Conservation (phyloP, 2,797 vertebrate genomes). For the Pseudochaenichthys georgianus region DNA sequence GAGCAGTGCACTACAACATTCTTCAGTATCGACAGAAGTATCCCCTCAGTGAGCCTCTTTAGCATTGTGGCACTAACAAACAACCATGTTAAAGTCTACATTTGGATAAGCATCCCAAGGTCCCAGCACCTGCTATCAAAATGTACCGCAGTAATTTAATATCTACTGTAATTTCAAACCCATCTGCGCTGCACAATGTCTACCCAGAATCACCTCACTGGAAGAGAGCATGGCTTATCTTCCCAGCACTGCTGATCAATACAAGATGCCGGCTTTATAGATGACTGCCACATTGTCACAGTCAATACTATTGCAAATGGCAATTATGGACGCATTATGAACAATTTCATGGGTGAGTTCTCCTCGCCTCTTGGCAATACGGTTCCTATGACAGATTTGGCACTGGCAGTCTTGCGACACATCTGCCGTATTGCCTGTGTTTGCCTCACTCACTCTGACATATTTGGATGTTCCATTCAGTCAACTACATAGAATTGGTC, state of each 20-base stretch:
- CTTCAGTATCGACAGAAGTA: slow-evolving; percentile 18
- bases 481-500: slow-evolving; percentile 55
- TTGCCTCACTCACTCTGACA: slow-evolving; percentile 63
- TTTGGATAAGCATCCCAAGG: slow-evolving; percentile 16
- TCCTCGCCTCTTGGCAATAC: slow-evolving; percentile 74
- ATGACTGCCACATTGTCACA: slow-evolving; percentile 76
- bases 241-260: slow-evolving; percentile 72
- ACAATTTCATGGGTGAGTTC: slow-evolving; percentile 86
- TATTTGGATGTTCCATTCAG: slow-evolving; percentile 70
- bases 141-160: slow-evolving; percentile 42
- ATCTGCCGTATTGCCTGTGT: slow-evolving; percentile 71
- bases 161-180: slow-evolving; percentile 53
- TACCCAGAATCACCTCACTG: slow-evolving; percentile 55
- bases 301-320: slow-evolving; percentile 83
- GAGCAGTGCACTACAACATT: slow-evolving; percentile 16
- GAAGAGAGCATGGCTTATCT: slow-evolving; percentile 62
- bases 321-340: slow-evolving; percentile 82
- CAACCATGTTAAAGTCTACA: slow-evolving; percentile 26
- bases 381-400: slow-evolving; percentile 78
- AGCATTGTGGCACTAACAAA: slow-evolving; percentile 13
- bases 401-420: slow-evolving; percentile 68
- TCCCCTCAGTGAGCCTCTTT: slow-evolving; percentile 23
- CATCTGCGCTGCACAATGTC: slow-evolving; percentile 26
- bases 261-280: slow-evolving; percentile 62
- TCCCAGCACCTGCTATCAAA: slow-evolving; percentile 33